Evolutionary conservation across 2,797 vertebrate genomes (phyloP).

Genomic region (Chelonia mydas): DNA sequence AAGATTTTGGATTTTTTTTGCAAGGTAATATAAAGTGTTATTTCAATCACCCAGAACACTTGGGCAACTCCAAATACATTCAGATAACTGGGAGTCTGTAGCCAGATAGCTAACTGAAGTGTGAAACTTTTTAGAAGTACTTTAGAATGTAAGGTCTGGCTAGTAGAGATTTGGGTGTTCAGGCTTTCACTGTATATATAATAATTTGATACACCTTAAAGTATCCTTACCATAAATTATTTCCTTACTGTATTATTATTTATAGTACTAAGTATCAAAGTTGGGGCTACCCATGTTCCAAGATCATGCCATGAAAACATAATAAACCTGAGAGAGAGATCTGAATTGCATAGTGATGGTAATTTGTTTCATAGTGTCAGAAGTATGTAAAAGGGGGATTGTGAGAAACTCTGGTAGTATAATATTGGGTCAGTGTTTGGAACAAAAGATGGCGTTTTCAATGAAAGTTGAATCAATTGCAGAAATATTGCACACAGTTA

Average conservation of each 20-base stretch:
- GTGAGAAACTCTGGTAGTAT: not conserved
- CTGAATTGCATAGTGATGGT: not conserved
- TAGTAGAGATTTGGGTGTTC: not conserved
- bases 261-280: too few species aligned
- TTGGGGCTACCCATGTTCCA: not conserved
- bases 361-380: not conserved
- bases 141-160: not conserved
- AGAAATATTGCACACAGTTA: not conserved
- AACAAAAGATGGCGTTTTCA: not conserved
- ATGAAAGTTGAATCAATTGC: not conserved
- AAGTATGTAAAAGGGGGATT: not conserved
- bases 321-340: not conserved
- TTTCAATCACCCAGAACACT: not conserved
- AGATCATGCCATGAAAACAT: not conserved
- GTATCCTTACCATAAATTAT: not conserved
- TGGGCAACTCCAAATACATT: not conserved
- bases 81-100: not conserved
- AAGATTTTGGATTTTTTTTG: constrained; percentile 66
- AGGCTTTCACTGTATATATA: not conserved
- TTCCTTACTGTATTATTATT: not conserved
- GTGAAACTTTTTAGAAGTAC: not conserved
- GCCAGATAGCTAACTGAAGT: too few species aligned
- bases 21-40: constrained; percentile 57
- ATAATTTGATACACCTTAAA: not conserved
- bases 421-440: not conserved